Conservation (phyloP, 2,888 invertebrate genomes). For the Lepetodrilus schrolli region DNA sequence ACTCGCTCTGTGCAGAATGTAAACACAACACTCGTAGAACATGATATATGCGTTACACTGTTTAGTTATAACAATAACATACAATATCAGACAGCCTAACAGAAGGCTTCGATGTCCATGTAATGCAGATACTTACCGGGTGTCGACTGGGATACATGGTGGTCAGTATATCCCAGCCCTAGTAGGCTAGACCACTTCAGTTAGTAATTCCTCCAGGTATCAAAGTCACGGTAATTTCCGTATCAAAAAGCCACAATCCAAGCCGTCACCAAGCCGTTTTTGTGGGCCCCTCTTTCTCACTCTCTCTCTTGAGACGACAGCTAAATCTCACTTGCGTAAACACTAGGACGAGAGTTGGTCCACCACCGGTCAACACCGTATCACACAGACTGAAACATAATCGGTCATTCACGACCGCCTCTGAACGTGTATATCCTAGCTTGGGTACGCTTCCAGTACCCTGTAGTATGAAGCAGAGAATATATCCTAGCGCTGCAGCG, state of each 20-base stretch:
- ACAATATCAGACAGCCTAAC: no score
- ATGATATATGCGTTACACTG: slow-evolving; percentile 17
- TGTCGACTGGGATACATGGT: slow-evolving; percentile 17
- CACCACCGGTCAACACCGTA: background rate
- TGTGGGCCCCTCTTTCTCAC: no score
- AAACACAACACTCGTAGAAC: slow-evolving; percentile 3
- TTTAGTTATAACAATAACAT: slow-evolving; percentile 10
- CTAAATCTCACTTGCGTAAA: slow-evolving; percentile 24
- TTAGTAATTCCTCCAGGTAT: background rate
- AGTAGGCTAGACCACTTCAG: background rate
- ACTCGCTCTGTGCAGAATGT: slow-evolving; percentile 1
- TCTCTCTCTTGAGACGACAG: slow-evolving; percentile 17
- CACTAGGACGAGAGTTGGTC: background rate
- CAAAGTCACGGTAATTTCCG: background rate
- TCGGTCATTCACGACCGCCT: slow-evolving; percentile 9
- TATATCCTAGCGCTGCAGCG: background rate
- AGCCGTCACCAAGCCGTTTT: background rate
- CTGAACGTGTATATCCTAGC: background rate
- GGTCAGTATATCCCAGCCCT: background rate
- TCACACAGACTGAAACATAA: background rate
- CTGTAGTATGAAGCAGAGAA: background rate
- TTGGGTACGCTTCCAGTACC: background rate
- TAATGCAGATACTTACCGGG: slow-evolving; percentile 24
- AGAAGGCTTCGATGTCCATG: no score
- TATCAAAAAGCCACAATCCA: slow-evolving; percentile 23